Conservation (phyloP, 2,113 vertebrate genomes). For the Rattus rattus region DNA sequence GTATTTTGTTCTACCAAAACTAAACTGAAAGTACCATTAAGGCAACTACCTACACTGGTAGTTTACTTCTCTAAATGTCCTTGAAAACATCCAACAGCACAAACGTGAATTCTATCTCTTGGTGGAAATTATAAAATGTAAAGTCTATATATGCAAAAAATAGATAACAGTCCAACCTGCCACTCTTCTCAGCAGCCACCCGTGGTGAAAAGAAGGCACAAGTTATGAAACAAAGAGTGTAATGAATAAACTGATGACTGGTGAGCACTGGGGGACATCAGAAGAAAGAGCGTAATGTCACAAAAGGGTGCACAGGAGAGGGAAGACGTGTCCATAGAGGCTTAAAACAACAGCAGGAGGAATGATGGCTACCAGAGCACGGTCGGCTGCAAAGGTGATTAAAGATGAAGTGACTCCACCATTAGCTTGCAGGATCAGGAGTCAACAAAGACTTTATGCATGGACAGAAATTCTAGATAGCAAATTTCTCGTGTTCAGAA, state of each 20-base stretch:
- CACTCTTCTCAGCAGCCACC: neutral
- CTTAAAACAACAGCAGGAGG: neutral
- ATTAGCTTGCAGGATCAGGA: neutral
- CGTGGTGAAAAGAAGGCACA: neutral
- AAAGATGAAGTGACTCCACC: neutral
- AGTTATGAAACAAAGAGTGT: neutral
- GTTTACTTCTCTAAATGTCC: neutral
- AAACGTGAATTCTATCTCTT: neutral
- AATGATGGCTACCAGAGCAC: neutral
- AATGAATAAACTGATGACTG: neutral
- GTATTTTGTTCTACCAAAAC: neutral
- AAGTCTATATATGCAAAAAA: neutral
- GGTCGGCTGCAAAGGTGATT: neutral
- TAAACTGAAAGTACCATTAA: neutral
- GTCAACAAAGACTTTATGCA: neutral
- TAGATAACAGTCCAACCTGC: neutral
- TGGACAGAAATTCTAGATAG: neutral
- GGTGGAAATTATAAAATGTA: neutral
- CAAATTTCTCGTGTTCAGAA: slow-evolving; percentile 12
- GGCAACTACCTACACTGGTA: neutral
- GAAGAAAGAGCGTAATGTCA: too few relatives aligned
- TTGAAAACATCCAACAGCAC: neutral
- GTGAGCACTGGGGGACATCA: neutral
- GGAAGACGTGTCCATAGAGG: fast-evolving
- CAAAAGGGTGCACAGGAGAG: neutral